Base-by-base conservation (phyloP, 2,797 vertebrate species). In the Atherinosoma microstoma region DNA sequence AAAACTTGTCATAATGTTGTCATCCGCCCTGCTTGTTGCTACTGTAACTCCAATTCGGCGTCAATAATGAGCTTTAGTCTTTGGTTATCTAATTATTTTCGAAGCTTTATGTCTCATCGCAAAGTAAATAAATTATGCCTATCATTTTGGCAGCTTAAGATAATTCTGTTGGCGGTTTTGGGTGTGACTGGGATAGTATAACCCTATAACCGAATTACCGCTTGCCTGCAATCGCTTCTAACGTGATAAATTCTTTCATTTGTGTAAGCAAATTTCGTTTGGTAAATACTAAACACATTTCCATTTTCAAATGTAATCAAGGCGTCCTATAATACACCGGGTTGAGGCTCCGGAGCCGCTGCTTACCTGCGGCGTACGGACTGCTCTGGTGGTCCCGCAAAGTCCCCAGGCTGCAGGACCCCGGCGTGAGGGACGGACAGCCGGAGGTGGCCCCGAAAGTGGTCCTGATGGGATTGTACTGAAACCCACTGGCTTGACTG, bases 221-320 rank as follows among this genome's bases (percentile, higher is more conserved):
- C 95, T 96, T 96, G 97, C 97, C 96, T 96, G 97, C 98, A 96
- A 99, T 98, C 98, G 97, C 98, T 99, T 97, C 97, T 99, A 99
- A 99, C 98, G 96, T 97, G 97, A 99, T 99, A 98, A 98, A 99
- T 99, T 97, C 97, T 98, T 99, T 99, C 97, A 99, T 99, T 99
- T 99, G 97, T 97, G 97, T 99, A 99, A 98, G 98, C 98, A 99
- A 98, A 99, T 99, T 97, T 97, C 96, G 97, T 98, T 97, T 97
- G 96, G 98, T 98, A 99, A 99, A 99, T 98, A 98, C 97, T 97
- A 99, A 99, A 98, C 98, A 97, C 97, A 97, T 98, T 97, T 97
- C 97, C 97, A 97, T 97, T 96, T 97, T 97, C 95, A 97, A 97
- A 97, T 97, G 97, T 96, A 98, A 98, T 97, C 97, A 97, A 96